These are phyloP conservation scores for Corythornis madagascariensis DNA, from an alignment of 2,113 vertebrate genomes.

Conservation along the genomic window DNA sequence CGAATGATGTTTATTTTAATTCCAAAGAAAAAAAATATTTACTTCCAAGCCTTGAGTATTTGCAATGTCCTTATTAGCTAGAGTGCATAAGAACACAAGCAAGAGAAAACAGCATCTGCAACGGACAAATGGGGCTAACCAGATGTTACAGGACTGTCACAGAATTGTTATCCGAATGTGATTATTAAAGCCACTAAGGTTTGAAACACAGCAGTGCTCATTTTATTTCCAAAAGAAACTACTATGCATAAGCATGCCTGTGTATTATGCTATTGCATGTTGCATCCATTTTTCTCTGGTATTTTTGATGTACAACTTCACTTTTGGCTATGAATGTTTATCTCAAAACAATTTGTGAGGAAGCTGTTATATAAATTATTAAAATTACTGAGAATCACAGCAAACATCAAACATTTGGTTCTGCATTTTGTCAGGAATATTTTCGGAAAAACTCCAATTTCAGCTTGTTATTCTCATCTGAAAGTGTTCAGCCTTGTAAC, in stretches of 20 bases:
- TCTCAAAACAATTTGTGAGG: not conserved
- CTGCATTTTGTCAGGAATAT: not conserved
- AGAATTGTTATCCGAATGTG: not conserved
- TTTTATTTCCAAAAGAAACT: not conserved
- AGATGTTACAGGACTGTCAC: not conserved
- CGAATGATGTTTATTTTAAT: slow-evolving; percentile 8
- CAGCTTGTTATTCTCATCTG: not conserved
- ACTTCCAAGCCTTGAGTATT: not conserved
- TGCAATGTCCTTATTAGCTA: not conserved
- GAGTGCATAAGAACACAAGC: not conserved
- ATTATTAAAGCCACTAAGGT: not conserved
- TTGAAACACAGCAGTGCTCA: not conserved
- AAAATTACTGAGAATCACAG: not conserved
- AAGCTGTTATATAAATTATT: not conserved
- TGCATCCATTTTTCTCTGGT: not conserved
- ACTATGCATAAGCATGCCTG: not conserved
- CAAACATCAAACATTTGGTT: not conserved
- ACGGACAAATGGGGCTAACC: not conserved
- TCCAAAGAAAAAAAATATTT: not conserved
- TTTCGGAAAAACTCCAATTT: not conserved
- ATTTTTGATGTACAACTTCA: not conserved
- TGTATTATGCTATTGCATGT: not conserved
- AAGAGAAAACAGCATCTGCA: not conserved
- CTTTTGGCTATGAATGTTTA: not conserved
- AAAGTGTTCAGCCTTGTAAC: not conserved